Conservation (phyloP, 2,888 invertebrate species). For the Dermolepida albohirtum region DNA sequence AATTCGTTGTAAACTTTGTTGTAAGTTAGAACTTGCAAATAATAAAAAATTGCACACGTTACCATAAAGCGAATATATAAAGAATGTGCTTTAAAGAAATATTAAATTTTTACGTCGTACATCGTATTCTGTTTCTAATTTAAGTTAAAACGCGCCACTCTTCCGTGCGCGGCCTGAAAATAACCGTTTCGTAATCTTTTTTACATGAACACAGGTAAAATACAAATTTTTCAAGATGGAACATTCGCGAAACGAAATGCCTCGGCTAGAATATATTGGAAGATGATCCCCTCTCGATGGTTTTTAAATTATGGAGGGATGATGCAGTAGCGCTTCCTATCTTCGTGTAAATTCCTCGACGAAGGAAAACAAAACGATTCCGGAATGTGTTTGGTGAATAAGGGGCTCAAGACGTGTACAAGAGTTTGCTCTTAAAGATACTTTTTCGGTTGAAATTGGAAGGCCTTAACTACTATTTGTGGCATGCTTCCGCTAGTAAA, state of each 20-base stretch:
- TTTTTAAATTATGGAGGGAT: constrained; percentile 24
- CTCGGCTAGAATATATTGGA: constrained; percentile 11
- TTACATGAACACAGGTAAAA: not conserved
- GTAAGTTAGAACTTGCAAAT: no score
- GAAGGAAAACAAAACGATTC: constrained; percentile 20
- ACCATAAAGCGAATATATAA: no score
- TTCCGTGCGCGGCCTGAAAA: no score
- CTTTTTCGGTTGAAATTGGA: not conserved
- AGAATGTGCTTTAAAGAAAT: no score
- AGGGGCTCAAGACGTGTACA: constrained; percentile 14
- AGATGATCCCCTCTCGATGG: constrained; percentile 9
- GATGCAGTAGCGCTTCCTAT: constrained; percentile 9
- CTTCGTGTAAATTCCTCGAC: constrained; percentile 20
- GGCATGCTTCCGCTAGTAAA: not conserved
- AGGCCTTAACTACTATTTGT: not conserved
- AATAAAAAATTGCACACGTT: no score
- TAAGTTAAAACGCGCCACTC: no score
- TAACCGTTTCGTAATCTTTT: no score
- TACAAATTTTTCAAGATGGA: constrained; percentile 6
- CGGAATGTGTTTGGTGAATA: constrained; percentile 22
- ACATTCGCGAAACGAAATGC: not conserved
- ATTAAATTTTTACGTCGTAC: no score
- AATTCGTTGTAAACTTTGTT: no score
- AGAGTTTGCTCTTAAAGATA: constrained; percentile 12
- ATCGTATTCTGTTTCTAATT: no score